Percentiles rank a stretch among this genome's conserved stretches.
Evolutionary conservation across 2,113 vertebrate species (phyloP).

Genomic region (Siniperca knerii): DNA sequence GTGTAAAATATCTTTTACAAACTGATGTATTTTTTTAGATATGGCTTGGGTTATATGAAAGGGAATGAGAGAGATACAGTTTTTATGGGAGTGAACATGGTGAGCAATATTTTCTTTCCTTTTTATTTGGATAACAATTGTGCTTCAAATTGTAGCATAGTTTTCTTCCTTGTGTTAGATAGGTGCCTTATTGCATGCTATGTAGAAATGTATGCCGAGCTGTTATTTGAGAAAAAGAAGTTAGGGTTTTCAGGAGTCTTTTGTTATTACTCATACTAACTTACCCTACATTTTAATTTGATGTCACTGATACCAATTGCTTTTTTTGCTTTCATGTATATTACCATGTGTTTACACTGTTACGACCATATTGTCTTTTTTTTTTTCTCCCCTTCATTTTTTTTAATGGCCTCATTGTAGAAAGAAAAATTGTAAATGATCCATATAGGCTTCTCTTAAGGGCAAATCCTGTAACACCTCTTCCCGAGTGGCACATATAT

Average conservation of each 20-base stretch:
- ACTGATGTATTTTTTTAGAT: conserved; percentile 88
- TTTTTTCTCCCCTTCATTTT: conserved; percentile 59
- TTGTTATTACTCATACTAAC: conserved; percentile 84
- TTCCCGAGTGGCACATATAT: conserved; percentile 84
- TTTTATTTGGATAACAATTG: conserved; percentile 81
- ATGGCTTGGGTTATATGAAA: conserved; percentile 85
- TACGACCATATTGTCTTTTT: conserved; percentile 82
- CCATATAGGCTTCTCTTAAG: conserved; percentile 82
- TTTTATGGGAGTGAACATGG: conserved; percentile 85
- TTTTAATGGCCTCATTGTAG: conserved; percentile 83
- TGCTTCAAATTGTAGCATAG: conserved; percentile 87
- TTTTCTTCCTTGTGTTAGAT: conserved; percentile 88
- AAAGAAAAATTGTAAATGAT: conserved; percentile 79
- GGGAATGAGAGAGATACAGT: conserved; percentile 80
- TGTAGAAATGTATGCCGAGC: conserved; percentile 87
- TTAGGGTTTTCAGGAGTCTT: conserved; percentile 79
- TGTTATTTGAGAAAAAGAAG: conserved; percentile 79
- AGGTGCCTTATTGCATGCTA: conserved; percentile 90
- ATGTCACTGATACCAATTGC: conserved; percentile 73
- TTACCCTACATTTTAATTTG: conserved; percentile 84
- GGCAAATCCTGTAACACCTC: conserved; percentile 82
- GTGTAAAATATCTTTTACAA: conserved; percentile 87
- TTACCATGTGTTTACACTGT: conserved; percentile 85
- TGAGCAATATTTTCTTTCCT: conserved; percentile 78
- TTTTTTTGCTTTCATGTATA: conserved; percentile 83